Evolutionary conservation across 1,140 invertebrate species (phyloP), one percentile per base, ranked within the genome.

Genomic region (Pogonomyrmex barbatus): DNA sequence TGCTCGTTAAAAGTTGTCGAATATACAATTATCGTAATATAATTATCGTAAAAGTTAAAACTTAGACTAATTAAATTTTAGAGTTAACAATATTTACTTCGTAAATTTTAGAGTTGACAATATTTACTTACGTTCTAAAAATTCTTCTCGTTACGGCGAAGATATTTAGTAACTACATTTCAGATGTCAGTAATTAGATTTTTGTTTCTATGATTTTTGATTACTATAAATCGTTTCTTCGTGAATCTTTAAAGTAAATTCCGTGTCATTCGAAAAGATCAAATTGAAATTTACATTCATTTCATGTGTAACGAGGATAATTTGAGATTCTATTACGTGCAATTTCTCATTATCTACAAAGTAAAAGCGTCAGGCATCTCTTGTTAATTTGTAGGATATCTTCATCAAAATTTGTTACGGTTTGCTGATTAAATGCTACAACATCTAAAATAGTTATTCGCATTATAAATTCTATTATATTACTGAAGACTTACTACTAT

Each of bases 361-460:
- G n/a, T 36, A 63, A 4, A 70, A 36, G 33, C 60, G 39, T 79
- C n/a, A 14, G n/a, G n/a, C 1, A 24, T 70, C 14, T 12, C 17
- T 39, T 30, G 30, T 39, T 50, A 78, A 78, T 65, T 78, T 58
- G n/a, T 39, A 67, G 9, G 45, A 6, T 56, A n/a, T 39, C 42
- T 77, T 30, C 30, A 65, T 47, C 24, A 36, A 47, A 36, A 36
- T 36, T 42, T 24, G 39, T 39, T 17, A 6, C 14, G 4, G 42
- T 50, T 50, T 65, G n/a, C 62, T 81, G 45, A 81, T 81, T 24
- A 56, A 81, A 68, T 81, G 56, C n/a, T 56, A 24, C n/a, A 56
- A 24, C 54, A 24, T 56, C n/a, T 39, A 30, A 67, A 52, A n/a
- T 36, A 50, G 12, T 42, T n/a, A 4, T 17, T 30, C 9, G 63